A percentile compares a stretch with the other conserved stretches of the same genome.
phyloP scores from a whole-genome alignment of 2,888 invertebrate genomes.

The Plagodis dolabraria region DNA sequence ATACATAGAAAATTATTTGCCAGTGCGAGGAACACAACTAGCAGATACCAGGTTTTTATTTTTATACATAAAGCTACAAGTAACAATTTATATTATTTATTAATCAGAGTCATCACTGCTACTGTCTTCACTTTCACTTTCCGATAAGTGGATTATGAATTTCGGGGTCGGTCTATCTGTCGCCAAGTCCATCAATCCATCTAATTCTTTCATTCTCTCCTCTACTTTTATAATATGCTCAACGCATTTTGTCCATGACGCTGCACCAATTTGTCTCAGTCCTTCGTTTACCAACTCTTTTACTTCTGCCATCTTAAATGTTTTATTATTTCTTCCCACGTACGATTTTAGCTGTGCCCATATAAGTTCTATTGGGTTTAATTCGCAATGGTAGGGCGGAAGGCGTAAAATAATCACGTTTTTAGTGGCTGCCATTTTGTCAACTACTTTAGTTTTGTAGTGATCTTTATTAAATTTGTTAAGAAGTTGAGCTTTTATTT shows the following conservation, averaged over 20 bases:
- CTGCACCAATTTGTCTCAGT: neutral
- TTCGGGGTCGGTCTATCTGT: no score
- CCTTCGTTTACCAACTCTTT: neutral
- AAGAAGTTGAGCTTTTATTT: neutral
- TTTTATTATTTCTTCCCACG: neutral
- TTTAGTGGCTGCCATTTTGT: conserved; percentile 1
- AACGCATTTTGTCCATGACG: neutral
- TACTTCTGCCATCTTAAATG: conserved; percentile 1
- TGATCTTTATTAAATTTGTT: neutral
- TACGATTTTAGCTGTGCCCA: neutral
- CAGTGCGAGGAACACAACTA: no score
- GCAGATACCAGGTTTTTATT: no score
- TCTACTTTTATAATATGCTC: neutral
- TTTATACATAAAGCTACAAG: no score
- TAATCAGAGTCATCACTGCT: no score
- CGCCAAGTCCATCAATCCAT: neutral
- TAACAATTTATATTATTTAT: no score
- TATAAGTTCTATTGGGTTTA: neutral
- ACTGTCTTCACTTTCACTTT: no score
- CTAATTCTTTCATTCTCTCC: neutral
- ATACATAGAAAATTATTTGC: no score
- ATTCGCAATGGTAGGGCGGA: conserved; percentile 1
- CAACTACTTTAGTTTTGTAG: neutral
- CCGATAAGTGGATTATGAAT: no score
- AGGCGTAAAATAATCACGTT: neutral